Base-by-base conservation (phyloP, 53 echinoderm and acorn worm genomes). In the Astropecten irregularis region DNA sequence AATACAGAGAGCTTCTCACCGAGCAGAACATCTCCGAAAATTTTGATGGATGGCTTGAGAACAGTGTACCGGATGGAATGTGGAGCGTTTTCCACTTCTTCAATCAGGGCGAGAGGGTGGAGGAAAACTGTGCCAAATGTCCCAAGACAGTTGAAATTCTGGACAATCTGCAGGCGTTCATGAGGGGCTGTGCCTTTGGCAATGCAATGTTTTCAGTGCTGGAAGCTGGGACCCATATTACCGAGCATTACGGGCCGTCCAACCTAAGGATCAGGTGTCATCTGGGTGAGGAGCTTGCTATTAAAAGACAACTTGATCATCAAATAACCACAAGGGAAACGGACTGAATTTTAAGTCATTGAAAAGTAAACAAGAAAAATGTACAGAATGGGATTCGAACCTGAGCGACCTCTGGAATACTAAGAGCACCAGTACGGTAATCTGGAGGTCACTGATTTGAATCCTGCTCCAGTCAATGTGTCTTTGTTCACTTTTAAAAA, bases 201-300 rank as follows among this genome's bases (percentile, higher is more conserved):
- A 92, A 95, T 69, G 99, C 94, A 18, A 83, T 86, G 42, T 99
- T 99, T 72, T 95, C 99, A 36, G 89, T 99, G 9, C 50, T 99
- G 35, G 85, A 90, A 86, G 90, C 94, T 18, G 92, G 90, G 3
- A 92, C 99, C 7, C 94, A 92, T 68, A 95, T 99, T 26, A 88
- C 88, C 9, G 87, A 82, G 48, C 99, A 99, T 68, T 99, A 68
- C 44, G 99, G 99, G n/a, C 94, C 99, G 0, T 87, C 89, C 47
- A 99, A 99, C 66, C 27, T 92, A 18, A 74, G 99, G 67, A 44
- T 95, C 5, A 81, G 99, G 27, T 94, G 94, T 51, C 99, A 99
- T 71, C 59, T 99, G 63, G 94, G 99, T 99, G 88, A 61, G 76
- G 57, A 27, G 14, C 35, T n/a, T n/a, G n/a, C n/a, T n/a, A n/a